These are phyloP conservation scores for Melipona quadrifasciata DNA, from an alignment of 1,140 invertebrate genomes.

Conservation along the genomic window DNA sequence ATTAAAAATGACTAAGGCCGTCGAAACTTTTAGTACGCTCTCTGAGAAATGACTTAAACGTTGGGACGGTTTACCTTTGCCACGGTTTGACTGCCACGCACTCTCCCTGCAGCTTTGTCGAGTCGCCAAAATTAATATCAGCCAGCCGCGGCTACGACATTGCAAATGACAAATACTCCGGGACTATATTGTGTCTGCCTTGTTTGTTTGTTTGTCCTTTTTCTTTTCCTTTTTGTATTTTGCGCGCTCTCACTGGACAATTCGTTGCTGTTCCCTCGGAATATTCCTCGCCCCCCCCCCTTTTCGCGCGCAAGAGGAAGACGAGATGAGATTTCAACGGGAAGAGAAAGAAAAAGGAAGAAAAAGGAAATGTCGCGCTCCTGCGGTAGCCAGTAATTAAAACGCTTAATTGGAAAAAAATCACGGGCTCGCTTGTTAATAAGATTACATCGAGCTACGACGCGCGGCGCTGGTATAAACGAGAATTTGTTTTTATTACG, in stretches of 20 bases:
- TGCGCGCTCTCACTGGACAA: background rate
- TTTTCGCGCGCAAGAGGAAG: background rate
- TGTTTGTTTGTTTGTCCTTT: too few species aligned
- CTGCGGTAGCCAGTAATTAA: background rate
- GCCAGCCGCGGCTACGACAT: background rate
- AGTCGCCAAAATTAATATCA: slow-evolving; percentile 10
- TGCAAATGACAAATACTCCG: background rate
- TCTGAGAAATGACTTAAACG: background rate
- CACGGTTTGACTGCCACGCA: too few species aligned
- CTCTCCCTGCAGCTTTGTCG: background rate
- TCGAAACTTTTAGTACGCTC: slow-evolving; percentile 16
- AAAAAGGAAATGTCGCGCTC: background rate
- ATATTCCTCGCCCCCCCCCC: too few species aligned
- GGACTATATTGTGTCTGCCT: too few species aligned
- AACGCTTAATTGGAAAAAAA: slow-evolving; percentile 30
- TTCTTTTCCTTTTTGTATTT: too few species aligned
- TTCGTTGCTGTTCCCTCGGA: background rate
- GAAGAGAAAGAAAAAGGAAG: background rate
- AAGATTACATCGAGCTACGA: background rate
- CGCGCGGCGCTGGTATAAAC: background rate
- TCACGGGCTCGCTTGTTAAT: background rate
- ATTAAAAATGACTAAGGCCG: slow-evolving; percentile 32
- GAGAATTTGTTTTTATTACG: background rate
- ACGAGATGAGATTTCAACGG: background rate
- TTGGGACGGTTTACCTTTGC: background rate